These are phyloP conservation scores for Zhuqinia jingwanae DNA, from an alignment of 2,888 invertebrate genomes.

Conservation along the genomic window DNA sequence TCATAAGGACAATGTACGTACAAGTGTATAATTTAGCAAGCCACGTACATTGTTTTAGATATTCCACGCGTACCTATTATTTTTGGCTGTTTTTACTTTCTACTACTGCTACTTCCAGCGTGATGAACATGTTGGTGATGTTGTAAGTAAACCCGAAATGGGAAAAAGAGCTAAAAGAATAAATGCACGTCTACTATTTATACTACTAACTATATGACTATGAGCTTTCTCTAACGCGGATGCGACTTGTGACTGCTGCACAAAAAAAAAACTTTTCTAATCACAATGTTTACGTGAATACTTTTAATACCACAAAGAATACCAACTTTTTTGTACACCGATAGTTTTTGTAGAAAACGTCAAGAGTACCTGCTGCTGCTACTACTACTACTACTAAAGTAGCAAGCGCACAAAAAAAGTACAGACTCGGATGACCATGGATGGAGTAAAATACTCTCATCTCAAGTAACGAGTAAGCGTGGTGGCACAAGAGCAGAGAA, in stretches of 20 bases:
- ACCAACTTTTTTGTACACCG: not conserved
- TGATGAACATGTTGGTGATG: too few relatives aligned
- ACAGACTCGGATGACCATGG: not conserved
- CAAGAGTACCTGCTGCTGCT: too few relatives aligned
- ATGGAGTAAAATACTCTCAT: not conserved
- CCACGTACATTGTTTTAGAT: too few relatives aligned
- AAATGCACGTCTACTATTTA: not conserved
- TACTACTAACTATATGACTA: not conserved
- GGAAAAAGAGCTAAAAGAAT: too few relatives aligned
- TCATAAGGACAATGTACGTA: too few relatives aligned
- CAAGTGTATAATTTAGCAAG: too few relatives aligned
- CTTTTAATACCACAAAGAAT: constrained; percentile 26
- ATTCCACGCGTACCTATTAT: too few relatives aligned
- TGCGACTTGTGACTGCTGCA: not conserved
- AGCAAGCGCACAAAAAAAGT: not conserved
- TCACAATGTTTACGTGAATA: constrained; percentile 5
- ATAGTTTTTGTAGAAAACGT: too few relatives aligned
- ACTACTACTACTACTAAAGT: not conserved
- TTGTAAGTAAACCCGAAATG: too few relatives aligned
- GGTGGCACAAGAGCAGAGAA: not conserved
- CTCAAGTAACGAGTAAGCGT: not conserved
- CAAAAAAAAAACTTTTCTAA: constrained; percentile 34
- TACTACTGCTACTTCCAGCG: too few relatives aligned
- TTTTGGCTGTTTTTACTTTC: too few relatives aligned
- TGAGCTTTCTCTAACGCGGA: not conserved